Evolutionary conservation across 2,113 vertebrate genomes (phyloP).

Genomic region (Illadopsis cleaveri): DNA sequence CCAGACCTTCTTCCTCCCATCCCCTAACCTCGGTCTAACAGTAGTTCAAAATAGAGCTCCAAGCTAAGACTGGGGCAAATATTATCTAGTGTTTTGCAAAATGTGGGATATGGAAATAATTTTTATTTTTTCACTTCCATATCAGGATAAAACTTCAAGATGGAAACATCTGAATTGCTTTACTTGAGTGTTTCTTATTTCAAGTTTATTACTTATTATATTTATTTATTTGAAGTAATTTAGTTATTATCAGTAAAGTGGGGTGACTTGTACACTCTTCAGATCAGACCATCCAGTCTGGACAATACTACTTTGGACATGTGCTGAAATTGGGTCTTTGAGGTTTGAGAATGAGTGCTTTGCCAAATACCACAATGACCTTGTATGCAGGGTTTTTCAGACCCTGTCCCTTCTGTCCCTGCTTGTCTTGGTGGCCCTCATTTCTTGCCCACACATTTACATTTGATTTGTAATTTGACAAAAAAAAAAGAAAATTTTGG

Average conservation of each 20-base stretch:
- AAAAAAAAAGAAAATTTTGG: not conserved
- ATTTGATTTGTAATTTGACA: not conserved
- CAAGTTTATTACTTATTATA: not conserved
- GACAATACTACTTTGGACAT: not conserved
- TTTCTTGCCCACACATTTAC: not conserved
- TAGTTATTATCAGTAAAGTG: not conserved
- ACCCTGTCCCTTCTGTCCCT: not conserved
- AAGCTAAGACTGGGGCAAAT: not conserved
- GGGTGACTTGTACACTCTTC: not conserved
- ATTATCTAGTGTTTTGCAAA: not conserved
- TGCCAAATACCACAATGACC: not conserved
- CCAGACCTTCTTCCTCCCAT: not conserved
- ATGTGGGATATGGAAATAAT: not conserved
- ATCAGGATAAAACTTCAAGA: not conserved
- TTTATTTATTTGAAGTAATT: not conserved
- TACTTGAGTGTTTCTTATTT: not conserved
- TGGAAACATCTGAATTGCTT: not conserved
- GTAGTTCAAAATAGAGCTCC: not conserved
- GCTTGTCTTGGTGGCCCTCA: not conserved
- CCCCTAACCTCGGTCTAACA: not conserved
- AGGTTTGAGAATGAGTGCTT: not conserved
- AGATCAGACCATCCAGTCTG: not conserved
- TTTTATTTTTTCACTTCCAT: not conserved
- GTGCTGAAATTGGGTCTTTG: not conserved
- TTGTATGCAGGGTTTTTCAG: not conserved